phyloP scores from a whole-genome alignment of 1,140 invertebrate genomes.

The Apis florea region DNA sequence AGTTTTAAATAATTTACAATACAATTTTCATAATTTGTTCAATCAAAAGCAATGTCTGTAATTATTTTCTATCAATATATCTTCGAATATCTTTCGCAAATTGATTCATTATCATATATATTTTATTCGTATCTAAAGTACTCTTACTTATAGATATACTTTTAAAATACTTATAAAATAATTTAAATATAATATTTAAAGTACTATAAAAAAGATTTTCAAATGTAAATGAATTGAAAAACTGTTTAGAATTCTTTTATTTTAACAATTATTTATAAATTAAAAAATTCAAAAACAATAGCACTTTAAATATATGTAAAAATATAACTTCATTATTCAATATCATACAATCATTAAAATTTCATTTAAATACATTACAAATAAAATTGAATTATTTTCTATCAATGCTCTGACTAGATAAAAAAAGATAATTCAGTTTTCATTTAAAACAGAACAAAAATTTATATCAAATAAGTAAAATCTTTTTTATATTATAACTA shows the following conservation, averaged over 20 bases:
- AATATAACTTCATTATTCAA: neutral
- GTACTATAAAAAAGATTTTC: neutral
- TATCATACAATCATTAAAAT: neutral
- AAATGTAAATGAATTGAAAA: neutral
- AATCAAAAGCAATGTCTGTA: neutral
- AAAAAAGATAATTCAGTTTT: neutral
- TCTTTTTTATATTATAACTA: neutral
- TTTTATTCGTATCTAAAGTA: neutral
- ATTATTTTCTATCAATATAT: conserved; percentile 11
- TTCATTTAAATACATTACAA: no score
- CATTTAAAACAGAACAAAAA: neutral
- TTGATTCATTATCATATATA: neutral
- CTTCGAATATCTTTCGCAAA: neutral
- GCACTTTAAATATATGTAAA: neutral
- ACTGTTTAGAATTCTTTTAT: no score
- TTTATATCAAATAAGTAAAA: neutral
- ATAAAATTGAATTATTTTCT: no score
- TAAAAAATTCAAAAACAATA: neutral
- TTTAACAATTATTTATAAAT: neutral
- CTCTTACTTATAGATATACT: neutral
- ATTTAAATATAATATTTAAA: conserved; percentile 3
- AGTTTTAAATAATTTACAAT: conserved; percentile 13
- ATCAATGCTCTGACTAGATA: conserved; percentile 17
- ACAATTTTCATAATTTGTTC: neutral
- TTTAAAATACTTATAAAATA: neutral